Percentiles rank a stretch among this genome's conserved stretches.
phyloP scores from a whole-genome alignment of 2,797 vertebrate genomes.

The Liasis olivaceus region DNA sequence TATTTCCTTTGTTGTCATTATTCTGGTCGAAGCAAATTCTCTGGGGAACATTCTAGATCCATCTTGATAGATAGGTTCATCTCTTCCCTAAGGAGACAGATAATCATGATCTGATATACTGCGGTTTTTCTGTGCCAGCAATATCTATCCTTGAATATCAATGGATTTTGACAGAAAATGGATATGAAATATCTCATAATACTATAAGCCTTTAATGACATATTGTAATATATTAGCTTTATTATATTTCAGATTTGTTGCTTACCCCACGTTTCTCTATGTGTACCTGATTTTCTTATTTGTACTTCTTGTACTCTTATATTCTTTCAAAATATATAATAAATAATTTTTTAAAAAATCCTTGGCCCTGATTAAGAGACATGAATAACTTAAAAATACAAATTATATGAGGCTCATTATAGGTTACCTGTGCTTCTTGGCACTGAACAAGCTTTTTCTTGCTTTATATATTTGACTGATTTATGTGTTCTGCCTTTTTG shows the following conservation, averaged over 20 bases:
- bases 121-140: not conserved
- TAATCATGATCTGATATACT: not conserved
- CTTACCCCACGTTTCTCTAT: not conserved
- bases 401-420: not conserved
- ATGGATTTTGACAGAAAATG: not conserved
- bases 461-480: not conserved
- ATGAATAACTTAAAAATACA: not conserved
- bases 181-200: not conserved
- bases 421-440: not conserved
- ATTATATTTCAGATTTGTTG: not conserved
- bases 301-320: not conserved
- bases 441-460: not conserved
- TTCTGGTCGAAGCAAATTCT: not conserved
- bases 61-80: not conserved
- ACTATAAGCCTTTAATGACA: not conserved
- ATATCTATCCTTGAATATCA: not conserved
- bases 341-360: not conserved
- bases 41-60: not conserved
- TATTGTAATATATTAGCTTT: not conserved
- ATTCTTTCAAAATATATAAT: not conserved
- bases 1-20: not conserved
- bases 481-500: not conserved
- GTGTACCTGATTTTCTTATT: not conserved
- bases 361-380: not conserved
- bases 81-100: not conserved